These are phyloP conservation scores for Ophiothrix spiculata DNA, from an alignment of 35 echinoderm and acorn worm species.

Conservation along the genomic window DNA sequence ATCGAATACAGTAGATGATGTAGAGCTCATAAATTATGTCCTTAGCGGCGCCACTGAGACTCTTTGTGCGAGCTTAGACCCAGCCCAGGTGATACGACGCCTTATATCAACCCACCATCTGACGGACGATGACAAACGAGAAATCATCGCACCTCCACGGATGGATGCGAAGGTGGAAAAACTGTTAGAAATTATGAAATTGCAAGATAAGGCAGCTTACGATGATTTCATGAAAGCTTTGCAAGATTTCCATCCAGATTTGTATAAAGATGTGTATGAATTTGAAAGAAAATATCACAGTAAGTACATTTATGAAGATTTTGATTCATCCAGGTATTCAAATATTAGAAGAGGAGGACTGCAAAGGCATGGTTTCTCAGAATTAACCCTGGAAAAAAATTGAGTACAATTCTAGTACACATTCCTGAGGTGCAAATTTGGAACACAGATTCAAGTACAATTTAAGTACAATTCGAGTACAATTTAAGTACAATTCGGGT, in stretches of 20 bases:
- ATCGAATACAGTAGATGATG: too few species aligned
- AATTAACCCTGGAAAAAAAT: too few species aligned
- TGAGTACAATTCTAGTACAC: too few species aligned
- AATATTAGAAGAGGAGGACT: too few species aligned
- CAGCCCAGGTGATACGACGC: not conserved
- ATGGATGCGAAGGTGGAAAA: not conserved
- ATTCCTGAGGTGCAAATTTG: too few species aligned
- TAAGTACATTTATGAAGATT: too few species aligned
- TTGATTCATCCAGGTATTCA: too few species aligned
- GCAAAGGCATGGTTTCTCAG: too few species aligned
- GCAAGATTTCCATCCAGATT: not conserved
- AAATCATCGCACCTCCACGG: not conserved
- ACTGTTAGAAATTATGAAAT: not conserved
- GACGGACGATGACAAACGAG: not conserved
- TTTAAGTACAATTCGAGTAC: too few species aligned
- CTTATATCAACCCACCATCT: not conserved
- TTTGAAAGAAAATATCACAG: not conserved
- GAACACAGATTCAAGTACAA: too few species aligned
- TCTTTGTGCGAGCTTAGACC: not conserved
- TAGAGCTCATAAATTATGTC: not conserved
- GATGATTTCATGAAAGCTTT: not conserved
- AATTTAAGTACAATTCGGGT: too few species aligned
- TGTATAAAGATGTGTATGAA: not conserved
- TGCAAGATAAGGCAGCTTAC: not conserved
- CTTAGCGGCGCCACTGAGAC: not conserved